Percentiles rank a stretch among this genome's conserved stretches.
Evolutionary conservation across 2,797 vertebrate genomes (phyloP).

Genomic region (Podargus strigoides): DNA sequence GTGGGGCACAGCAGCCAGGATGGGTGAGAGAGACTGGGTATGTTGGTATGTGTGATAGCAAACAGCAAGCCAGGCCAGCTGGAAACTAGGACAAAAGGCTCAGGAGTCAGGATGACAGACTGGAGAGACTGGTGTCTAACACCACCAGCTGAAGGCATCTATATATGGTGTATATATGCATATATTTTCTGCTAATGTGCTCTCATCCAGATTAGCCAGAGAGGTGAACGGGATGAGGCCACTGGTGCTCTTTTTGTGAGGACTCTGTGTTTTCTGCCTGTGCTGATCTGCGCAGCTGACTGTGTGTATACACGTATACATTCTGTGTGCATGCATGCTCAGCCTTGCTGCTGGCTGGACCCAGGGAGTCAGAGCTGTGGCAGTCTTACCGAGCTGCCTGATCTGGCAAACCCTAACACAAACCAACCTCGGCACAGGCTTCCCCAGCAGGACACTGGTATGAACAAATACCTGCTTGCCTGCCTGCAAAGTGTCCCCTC

Average conservation of each 20-base stretch:
- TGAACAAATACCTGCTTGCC: background rate
- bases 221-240: background rate
- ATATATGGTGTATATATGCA: background rate
- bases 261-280: background rate
- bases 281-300: background rate
- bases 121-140: background rate
- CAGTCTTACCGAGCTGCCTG: background rate
- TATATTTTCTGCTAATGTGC: background rate
- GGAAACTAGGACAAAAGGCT: background rate
- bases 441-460: background rate
- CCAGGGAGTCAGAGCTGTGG: background rate
- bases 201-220: background rate
- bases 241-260: background rate
- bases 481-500: background rate
- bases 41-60: background rate
- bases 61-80: background rate
- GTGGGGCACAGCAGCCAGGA: too few relatives aligned
- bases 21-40: too few relatives aligned
- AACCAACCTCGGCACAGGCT: background rate
- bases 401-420: background rate
- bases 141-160: background rate
- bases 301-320: background rate
- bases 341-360: background rate
- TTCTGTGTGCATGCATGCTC: background rate
- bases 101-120: background rate